phyloP scores from a whole-genome alignment of 2,797 vertebrate species.

The Poecilia gillii region DNA sequence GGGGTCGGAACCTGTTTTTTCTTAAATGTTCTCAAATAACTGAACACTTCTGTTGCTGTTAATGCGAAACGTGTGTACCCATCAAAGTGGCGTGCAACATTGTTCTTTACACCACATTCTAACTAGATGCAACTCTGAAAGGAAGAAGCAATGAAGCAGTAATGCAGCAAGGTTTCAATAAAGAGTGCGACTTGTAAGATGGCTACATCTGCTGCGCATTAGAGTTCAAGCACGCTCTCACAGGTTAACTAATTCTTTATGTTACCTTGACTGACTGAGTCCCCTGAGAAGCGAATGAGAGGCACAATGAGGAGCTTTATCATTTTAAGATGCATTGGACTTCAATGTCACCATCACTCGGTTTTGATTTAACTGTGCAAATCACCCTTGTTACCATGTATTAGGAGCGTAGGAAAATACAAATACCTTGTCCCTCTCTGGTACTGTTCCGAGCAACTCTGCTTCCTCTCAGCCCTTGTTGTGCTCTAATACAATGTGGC shows the following conservation, averaged over 20 bases:
- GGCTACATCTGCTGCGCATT: constrained; percentile 71
- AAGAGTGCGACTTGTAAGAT: constrained; percentile 70
- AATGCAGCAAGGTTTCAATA: constrained; percentile 53
- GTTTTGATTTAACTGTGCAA: constrained; percentile 83
- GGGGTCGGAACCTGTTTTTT: constrained; percentile 25
- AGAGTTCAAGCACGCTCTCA: constrained; percentile 52
- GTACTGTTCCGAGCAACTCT: constrained; percentile 62
- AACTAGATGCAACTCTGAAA: constrained; percentile 43
- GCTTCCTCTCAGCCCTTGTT: constrained; percentile 78
- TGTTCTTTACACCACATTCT: constrained; percentile 34
- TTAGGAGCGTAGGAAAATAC: constrained; percentile 68
- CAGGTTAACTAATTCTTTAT: constrained; percentile 69
- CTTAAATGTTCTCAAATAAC: constrained; percentile 47
- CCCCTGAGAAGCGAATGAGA: constrained; percentile 61
- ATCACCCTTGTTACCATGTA: constrained; percentile 80
- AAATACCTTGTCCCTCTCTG: constrained; percentile 66
- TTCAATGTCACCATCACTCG: constrained; percentile 77
- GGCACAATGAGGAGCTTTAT: constrained; percentile 50
- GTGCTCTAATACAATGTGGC: constrained; percentile 75
- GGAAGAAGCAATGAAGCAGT: constrained; percentile 27
- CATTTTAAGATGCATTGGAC: constrained; percentile 59
- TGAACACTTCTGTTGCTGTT: constrained; percentile 29
- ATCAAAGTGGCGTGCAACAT: constrained; percentile 54
- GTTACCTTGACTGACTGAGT: constrained; percentile 69
- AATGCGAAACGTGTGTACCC: constrained; percentile 53